A percentile compares a stretch with the other conserved stretches of the same genome.
Conservation (phyloP, 2,797 vertebrate species). For the Syncerus caffer region DNA sequence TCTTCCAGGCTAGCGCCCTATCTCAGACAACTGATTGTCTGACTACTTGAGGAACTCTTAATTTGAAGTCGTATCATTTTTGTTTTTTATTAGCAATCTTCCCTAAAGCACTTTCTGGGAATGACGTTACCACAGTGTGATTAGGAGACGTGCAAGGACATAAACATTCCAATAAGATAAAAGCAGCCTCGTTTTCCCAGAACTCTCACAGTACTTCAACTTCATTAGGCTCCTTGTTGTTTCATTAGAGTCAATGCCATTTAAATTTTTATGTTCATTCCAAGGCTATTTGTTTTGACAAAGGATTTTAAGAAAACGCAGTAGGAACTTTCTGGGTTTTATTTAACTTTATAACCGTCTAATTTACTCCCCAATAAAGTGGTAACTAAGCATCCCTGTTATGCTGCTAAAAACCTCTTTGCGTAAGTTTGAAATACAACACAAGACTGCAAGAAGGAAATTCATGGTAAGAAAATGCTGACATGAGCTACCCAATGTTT, state of each 20-base stretch:
- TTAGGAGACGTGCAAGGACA: conserved; percentile 82
- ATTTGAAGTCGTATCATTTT: neutral
- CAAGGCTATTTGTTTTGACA: conserved; percentile 83
- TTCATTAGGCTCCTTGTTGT: conserved; percentile 83
- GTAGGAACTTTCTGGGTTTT: conserved; percentile 66
- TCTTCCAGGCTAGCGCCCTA: neutral
- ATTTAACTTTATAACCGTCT: conserved; percentile 70
- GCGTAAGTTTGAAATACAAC: conserved; percentile 63
- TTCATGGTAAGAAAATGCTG: conserved; percentile 38
- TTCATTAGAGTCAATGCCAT: conserved; percentile 85
- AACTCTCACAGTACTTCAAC: conserved; percentile 72
- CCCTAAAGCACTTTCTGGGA: conserved; percentile 51
- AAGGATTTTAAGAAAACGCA: conserved; percentile 66
- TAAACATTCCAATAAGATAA: conserved; percentile 84
- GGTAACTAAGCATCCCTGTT: conserved; percentile 68
- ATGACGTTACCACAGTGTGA: conserved; percentile 63
- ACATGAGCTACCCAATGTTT: neutral
- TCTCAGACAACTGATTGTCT: neutral
- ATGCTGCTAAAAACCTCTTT: conserved; percentile 53
- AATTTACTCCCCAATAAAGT: conserved; percentile 69
- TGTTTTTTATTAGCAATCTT: conserved; percentile 62
- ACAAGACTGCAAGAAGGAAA: conserved; percentile 21
- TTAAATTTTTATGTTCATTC: conserved; percentile 84
- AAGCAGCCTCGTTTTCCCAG: conserved; percentile 78
- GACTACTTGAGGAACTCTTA: neutral